A percentile compares a stretch with the other conserved stretches of the same genome.
These are phyloP conservation scores for Medauroidea extradentata DNA, from an alignment of 1,140 invertebrate genomes.

Conservation along the genomic window DNA sequence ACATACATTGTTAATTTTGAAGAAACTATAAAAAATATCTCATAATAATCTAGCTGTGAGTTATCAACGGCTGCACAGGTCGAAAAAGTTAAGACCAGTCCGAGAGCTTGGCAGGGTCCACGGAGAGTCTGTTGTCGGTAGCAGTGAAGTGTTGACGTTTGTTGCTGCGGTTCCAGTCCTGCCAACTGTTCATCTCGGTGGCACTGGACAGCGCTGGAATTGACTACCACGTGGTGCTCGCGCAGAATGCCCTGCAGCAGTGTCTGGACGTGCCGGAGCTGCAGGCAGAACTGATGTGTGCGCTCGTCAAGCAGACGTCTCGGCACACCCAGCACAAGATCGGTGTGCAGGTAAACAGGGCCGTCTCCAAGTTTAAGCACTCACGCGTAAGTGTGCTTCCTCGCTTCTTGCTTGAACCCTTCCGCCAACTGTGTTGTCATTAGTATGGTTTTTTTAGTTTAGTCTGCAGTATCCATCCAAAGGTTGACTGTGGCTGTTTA, in stretches of 20 bases:
- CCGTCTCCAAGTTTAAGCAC: conserved; percentile 47
- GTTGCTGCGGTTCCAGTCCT: conserved; percentile 64
- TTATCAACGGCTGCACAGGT: too few relatives aligned
- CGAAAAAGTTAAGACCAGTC: too few relatives aligned
- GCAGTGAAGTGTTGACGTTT: not conserved
- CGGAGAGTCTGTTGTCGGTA: too few relatives aligned
- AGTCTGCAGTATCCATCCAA: too few relatives aligned
- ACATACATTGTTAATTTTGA: too few relatives aligned
- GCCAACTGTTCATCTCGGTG: conserved; percentile 91
- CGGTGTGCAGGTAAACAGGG: conserved; percentile 85
- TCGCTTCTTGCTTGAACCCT: conserved; percentile 38
- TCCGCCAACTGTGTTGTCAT: too few relatives aligned
- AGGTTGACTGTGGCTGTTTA: too few relatives aligned
- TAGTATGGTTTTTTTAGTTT: too few relatives aligned
- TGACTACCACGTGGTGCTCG: conserved; percentile 91
- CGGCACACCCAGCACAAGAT: conserved; percentile 78
- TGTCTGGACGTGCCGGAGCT: conserved; percentile 84
- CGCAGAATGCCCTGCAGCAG: conserved; percentile 88
- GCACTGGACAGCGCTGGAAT: conserved; percentile 90
- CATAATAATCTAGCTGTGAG: too few relatives aligned
- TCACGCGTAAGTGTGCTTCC: conserved; percentile 51
- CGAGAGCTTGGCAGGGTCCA: too few relatives aligned
- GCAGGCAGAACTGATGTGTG: conserved; percentile 87
- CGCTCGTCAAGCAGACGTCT: conserved; percentile 88
- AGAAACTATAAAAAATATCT: too few relatives aligned